A percentile compares a stretch with the other conserved stretches of the same genome.
Evolutionary conservation across 2,113 vertebrate species (phyloP).

Genomic region (Oryctolagus cuniculus): mOryCun1.1 NC_091432.1:125410501-125411000

Average conservation of each 20-base stretch:
- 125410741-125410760: neutral
- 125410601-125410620: no score
- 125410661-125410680: neutral
- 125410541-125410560: no score
- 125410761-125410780: neutral
- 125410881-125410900: neutral
- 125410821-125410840: neutral
- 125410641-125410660: neutral
- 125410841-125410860: neutral
- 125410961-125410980: neutral
- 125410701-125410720: neutral
- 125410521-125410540: no score
- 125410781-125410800: neutral
- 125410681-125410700: neutral
- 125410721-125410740: rapidly evolving
- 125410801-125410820: neutral
- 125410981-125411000: neutral
- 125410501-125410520: no score
- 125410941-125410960: neutral
- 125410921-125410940: no score
- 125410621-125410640: no score
- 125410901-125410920: neutral
- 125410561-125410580: no score
- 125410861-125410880: neutral
- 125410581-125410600: no score